Evolutionary conservation across 2,797 vertebrate species (phyloP).

Genomic region (Sarcophilus harrisii): DNA sequence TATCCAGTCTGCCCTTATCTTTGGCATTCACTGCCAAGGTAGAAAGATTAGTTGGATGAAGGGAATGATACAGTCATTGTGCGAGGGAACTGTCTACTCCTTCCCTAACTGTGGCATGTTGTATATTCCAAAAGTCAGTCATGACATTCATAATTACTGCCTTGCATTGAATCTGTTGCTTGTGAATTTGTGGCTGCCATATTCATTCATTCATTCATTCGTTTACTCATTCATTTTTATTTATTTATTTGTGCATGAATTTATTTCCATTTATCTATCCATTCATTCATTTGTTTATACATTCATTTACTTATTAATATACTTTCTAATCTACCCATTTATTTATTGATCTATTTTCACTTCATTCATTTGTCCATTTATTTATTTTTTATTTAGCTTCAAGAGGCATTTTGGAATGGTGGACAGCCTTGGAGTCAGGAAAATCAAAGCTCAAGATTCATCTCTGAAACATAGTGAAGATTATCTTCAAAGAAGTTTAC

Average conservation of each 20-base stretch:
- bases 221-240: background rate
- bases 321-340: background rate
- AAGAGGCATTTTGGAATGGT: background rate
- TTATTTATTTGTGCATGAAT: background rate
- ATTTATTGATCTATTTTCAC: background rate
- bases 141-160: background rate
- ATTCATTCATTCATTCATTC: background rate
- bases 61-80: conserved; percentile 1
- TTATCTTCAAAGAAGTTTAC: background rate
- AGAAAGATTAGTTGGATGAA: conserved; percentile 34
- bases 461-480: background rate
- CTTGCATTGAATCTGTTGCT: background rate
- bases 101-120: conserved; percentile 12
- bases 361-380: background rate
- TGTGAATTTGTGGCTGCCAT: background rate
- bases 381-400: background rate
- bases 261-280: background rate
- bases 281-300: background rate
- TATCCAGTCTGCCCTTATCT: conserved; percentile 72
- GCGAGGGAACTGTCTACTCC: conserved; percentile 15
- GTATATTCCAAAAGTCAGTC: conserved; percentile 38
- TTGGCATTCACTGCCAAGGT: conserved; percentile 45
- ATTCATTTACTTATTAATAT: background rate
- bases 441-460: background rate
- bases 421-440: background rate